These are phyloP conservation scores for Dexiosoma caninum DNA, from an alignment of 2,888 invertebrate species.

Conservation along the genomic window DNA sequence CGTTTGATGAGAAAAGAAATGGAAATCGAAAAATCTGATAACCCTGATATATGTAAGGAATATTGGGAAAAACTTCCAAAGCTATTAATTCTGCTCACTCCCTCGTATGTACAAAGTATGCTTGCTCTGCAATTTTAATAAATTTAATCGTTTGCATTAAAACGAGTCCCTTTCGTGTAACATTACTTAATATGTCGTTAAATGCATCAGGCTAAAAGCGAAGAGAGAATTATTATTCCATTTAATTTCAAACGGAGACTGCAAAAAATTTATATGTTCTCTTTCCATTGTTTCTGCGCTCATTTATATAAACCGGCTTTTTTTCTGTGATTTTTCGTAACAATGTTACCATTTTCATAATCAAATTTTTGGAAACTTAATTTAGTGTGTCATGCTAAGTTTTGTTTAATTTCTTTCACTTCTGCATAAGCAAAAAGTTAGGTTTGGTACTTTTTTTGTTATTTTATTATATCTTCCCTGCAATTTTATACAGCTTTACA, in stretches of 20 bases:
- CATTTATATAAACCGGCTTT: slow-evolving; percentile 54
- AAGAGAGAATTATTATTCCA: background rate
- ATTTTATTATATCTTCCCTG: too few relatives aligned
- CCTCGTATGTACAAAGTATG: background rate
- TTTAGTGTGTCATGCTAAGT: too few relatives aligned
- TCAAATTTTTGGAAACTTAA: too few relatives aligned
- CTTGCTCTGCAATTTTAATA: slow-evolving; percentile 21
- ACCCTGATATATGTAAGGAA: too few relatives aligned
- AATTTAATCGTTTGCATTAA: slow-evolving; percentile 48
- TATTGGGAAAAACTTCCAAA: too few relatives aligned
- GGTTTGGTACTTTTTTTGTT: too few relatives aligned
- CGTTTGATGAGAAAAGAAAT: too few relatives aligned
- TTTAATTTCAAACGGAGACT: background rate
- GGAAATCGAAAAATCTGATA: too few relatives aligned
- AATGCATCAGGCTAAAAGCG: slow-evolving; percentile 18
- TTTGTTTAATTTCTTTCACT: too few relatives aligned
- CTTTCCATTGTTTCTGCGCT: background rate
- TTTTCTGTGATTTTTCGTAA: background rate
- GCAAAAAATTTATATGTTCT: background rate
- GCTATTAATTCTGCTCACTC: background rate
- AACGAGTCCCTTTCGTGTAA: slow-evolving; percentile 52
- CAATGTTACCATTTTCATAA: background rate
- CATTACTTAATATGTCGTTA: slow-evolving; percentile 43
- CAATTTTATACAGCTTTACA: too few relatives aligned
- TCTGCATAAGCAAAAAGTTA: too few relatives aligned